phyloP scores from a whole-genome alignment of 2,113 vertebrate genomes.

The Holacanthus passer region DNA sequence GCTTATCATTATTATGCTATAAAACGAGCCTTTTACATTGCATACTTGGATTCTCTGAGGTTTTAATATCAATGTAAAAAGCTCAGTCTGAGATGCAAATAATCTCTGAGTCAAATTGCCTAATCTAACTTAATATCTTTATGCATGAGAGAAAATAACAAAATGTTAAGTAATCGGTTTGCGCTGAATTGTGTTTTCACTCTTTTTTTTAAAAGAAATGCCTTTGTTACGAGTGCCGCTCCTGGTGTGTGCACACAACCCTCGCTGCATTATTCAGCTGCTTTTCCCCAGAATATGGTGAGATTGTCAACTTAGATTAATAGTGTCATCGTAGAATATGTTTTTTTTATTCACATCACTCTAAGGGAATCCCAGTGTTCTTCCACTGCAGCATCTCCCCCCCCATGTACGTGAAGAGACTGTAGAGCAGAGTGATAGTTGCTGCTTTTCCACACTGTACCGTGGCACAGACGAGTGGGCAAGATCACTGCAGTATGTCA shows the following conservation, averaged over 20 bases:
- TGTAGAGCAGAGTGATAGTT: conserved; percentile 46
- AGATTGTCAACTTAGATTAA: conserved; percentile 65
- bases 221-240: conserved; percentile 8
- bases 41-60: conserved; percentile 23
- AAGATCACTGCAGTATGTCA: conserved; percentile 16
- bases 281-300: conserved; percentile 45
- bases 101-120: conserved; percentile 28
- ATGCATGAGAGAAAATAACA: conserved; percentile 21
- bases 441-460: conserved; percentile 31
- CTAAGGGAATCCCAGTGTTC: conserved; percentile 49
- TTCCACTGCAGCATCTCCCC: conserved; percentile 32
- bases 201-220: background rate
- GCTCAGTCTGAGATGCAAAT: conserved; percentile 35
- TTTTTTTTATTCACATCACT: conserved; percentile 48
- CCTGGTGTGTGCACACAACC: conserved; percentile 8
- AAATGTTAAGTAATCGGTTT: conserved; percentile 1
- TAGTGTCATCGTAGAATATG: conserved; percentile 53
- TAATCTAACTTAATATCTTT: conserved; percentile 46
- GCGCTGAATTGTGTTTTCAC: too few relatives aligned
- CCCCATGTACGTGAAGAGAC: conserved; percentile 42
- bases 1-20: conserved; percentile 50
- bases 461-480: conserved; percentile 20
- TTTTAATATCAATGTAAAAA: conserved; percentile 46
- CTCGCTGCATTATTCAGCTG: conserved; percentile 52
- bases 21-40: conserved; percentile 22